phyloP scores from a whole-genome alignment of 37 sponge, comb jelly and placozoan species.

The Geodia barretti region DNA sequence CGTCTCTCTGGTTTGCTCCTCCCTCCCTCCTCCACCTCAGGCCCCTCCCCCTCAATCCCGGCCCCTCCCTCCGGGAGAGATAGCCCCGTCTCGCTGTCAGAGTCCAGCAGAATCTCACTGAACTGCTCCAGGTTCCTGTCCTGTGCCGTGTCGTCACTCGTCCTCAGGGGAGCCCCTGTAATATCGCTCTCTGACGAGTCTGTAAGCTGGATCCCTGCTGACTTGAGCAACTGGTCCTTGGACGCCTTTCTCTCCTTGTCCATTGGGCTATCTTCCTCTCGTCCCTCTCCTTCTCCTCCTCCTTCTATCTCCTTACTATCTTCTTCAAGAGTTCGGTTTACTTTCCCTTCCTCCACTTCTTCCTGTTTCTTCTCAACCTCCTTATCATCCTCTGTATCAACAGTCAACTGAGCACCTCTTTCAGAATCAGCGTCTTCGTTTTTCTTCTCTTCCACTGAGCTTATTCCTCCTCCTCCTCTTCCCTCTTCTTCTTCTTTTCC shows the following conservation, averaged over 20 bases:
- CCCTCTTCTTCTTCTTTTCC: background rate
- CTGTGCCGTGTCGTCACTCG: background rate
- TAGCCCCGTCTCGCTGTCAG: constrained; percentile 12
- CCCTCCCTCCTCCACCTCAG: background rate
- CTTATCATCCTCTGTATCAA: too few species aligned
- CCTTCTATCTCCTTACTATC: background rate
- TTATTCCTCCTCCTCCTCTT: background rate
- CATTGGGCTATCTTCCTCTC: background rate
- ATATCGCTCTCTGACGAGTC: background rate
- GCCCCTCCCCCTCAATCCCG: background rate
- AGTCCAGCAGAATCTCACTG: constrained; percentile 45
- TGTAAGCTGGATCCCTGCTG: background rate
- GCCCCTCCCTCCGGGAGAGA: background rate
- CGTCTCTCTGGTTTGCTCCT: constrained; percentile 3
- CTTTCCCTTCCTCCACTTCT: background rate
- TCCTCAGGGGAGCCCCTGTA: background rate
- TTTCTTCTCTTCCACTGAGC: background rate
- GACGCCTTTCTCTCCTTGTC: background rate
- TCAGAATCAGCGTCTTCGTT: too few species aligned
- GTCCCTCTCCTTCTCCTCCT: background rate
- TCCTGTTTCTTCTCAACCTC: background rate
- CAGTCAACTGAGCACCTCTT: background rate
- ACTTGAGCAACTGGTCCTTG: background rate
- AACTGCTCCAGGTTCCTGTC: constrained; percentile 37
- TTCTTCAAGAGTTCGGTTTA: background rate